Conservation (phyloP, 1,140 invertebrate genomes). For the Orchesella cincta region DNA sequence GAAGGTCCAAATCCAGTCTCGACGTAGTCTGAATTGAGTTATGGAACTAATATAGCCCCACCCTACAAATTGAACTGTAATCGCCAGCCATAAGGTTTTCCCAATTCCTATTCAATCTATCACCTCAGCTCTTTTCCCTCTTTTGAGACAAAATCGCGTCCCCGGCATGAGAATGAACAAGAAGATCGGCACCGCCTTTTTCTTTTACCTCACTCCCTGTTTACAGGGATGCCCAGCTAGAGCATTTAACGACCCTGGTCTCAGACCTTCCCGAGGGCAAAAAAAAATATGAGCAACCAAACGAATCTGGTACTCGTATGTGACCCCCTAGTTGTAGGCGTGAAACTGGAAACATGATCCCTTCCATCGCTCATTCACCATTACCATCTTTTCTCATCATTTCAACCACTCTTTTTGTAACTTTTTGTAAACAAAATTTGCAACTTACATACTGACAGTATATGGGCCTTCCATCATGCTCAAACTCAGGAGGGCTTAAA, state of each 20-base stretch:
- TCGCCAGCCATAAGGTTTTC: slow-evolving; percentile 41
- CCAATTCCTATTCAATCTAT: slow-evolving; percentile 31
- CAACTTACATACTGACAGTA: slow-evolving; percentile 62
- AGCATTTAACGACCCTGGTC: slow-evolving; percentile 43
- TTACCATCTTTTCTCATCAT: not conserved
- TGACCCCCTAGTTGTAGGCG: slow-evolving; percentile 47
- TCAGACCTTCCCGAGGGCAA: slow-evolving; percentile 51
- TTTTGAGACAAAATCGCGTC: slow-evolving; percentile 14
- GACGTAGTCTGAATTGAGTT: slow-evolving; percentile 48
- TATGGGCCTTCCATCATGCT: slow-evolving; percentile 67
- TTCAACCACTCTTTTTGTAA: not conserved
- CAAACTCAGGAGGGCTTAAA: slow-evolving; percentile 68
- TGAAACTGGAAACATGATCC: slow-evolving; percentile 48
- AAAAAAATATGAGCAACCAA: not conserved
- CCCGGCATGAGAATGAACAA: slow-evolving; percentile 36
- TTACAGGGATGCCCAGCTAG: slow-evolving; percentile 40
- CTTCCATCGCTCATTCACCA: not conserved
- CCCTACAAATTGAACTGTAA: slow-evolving; percentile 42
- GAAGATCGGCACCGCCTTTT: slow-evolving; percentile 35
- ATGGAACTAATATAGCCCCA: slow-evolving; percentile 30
- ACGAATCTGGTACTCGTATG: not conserved
- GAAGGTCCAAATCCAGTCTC: slow-evolving; percentile 44
- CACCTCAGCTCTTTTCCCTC: slow-evolving; percentile 35
- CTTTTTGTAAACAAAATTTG: not conserved
- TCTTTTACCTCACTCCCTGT: slow-evolving; percentile 40